Base-by-base conservation (phyloP, 2,888 invertebrate genomes). In the Brenthis ino region DNA sequence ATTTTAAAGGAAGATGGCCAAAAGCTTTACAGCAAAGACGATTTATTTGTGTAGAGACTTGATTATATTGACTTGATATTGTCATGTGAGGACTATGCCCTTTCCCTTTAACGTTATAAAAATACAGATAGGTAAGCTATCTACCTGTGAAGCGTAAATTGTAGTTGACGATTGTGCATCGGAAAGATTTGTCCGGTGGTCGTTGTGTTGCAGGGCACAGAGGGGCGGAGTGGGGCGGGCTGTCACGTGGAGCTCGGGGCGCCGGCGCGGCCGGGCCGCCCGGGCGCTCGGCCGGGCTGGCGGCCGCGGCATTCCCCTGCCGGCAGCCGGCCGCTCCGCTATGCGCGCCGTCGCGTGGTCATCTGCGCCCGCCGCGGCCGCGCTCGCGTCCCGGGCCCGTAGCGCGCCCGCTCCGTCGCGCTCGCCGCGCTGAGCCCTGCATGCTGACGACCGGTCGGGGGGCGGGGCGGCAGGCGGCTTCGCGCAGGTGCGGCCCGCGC, bases 241-340 rank as follows among this genome's bases (percentile, higher is more conserved):
- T 77, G 78, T 74, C 80, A 80, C 81, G 81, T 78, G 82, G 83
- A 84, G 84, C 85, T 82, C 79, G 84, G 80, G 77, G 79, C 81
- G 82, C 85, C 86, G 88, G 86, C 87, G 89, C 90, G 90, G 89
- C 92, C 89, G 90, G 90, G 85, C 85, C 88, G 85, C 89, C 88
- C 81, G 87, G 88, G 85, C 88, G 78, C 78, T 80, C 82, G 80
- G 82, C 85, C 82, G 84, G 84, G 85, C 85, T 72, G 73, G 73
- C 78, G 83, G 83, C 84, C 87, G 85, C 89, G 89, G 89, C 90
- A 87, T 87, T 88, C 82, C 85, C 85, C 84, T 80, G 88, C 86
- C 85, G 87, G 85, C 87, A 78, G 85, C 84, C 86, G 84, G 82
- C 82, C 84, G 82, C 81, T 77, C 77, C 85, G 87, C 88, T 79